phyloP scores from a whole-genome alignment of 2,113 vertebrate species.

The Aphyosemion australe region DNA sequence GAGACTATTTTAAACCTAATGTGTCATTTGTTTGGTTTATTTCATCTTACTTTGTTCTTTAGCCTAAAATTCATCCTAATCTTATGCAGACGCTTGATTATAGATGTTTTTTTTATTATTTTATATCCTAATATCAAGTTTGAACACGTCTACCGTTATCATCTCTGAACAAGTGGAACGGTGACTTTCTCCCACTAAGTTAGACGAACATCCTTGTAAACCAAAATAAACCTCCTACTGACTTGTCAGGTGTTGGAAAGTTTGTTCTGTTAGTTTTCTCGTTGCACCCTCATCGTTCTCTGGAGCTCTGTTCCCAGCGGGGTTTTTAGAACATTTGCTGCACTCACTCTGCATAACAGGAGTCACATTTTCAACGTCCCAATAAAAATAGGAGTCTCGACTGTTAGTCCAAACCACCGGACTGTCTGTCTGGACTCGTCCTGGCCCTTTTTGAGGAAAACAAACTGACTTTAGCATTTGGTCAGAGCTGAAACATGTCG shows the following conservation, averaged over 20 bases:
- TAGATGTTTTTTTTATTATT: not conserved
- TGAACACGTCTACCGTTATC: no score
- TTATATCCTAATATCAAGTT: no score
- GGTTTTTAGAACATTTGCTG: not conserved
- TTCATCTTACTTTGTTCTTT: not conserved
- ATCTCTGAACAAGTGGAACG: no score
- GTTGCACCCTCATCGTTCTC: constrained; percentile 28
- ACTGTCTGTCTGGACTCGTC: constrained; percentile 26
- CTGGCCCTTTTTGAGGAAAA: constrained; percentile 25
- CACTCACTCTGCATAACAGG: constrained; percentile 11
- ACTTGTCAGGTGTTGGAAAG: not conserved
- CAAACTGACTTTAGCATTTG: constrained; percentile 16
- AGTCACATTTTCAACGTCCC: constrained; percentile 8
- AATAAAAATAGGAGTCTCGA: not conserved
- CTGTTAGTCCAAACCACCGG: not conserved
- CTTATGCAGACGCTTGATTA: not conserved
- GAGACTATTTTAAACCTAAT: no score
- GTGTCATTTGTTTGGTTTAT: not conserved
- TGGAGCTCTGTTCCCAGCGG: constrained; percentile 22
- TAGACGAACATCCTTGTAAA: constrained; percentile 76
- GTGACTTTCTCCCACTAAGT: no score
- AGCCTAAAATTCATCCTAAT: not conserved
- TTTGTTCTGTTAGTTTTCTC: constrained; percentile 9
- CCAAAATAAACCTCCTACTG: not conserved
- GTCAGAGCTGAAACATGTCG: not conserved